These are phyloP conservation scores for Rhipidura dahli DNA, from an alignment of 2,113 vertebrate species.

Conservation along the genomic window DNA sequence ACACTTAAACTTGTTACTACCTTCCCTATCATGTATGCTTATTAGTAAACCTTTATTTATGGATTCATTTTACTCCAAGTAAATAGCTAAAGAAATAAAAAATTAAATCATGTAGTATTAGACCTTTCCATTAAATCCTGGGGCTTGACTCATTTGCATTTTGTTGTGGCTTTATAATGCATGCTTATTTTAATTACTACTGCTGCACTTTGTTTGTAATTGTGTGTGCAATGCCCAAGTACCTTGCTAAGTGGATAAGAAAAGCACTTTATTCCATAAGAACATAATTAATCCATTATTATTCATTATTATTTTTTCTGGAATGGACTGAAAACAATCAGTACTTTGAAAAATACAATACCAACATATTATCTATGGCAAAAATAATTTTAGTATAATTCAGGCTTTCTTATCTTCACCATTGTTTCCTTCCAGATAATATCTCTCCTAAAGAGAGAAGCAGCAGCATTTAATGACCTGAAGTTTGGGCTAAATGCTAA, in stretches of 20 bases:
- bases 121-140: conserved; percentile 29
- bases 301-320: not conserved
- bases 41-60: not conserved
- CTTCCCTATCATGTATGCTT: not conserved
- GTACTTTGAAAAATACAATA: conserved; percentile 30
- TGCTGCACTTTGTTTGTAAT: conserved; percentile 54
- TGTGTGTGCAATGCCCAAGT: conserved; percentile 38
- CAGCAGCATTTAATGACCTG: not conserved
- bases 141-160: conserved; percentile 27
- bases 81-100: conserved; percentile 4
- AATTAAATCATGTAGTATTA: not conserved
- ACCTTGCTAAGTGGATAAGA: conserved; percentile 61
- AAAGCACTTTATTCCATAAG: conserved; percentile 42
- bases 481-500: not conserved
- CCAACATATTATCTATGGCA: not conserved
- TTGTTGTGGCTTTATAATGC: conserved; percentile 15
- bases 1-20: not conserved
- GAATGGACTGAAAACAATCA: conserved; percentile 26
- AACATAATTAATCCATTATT: conserved; percentile 48
- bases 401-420: not conserved
- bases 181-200: conserved; percentile 54
- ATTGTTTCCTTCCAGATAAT: not conserved
- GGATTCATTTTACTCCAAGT: not conserved
- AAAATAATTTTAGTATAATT: conserved; percentile 3
- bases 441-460: not conserved